phyloP scores from a whole-genome alignment of 2,113 vertebrate genomes.

The Nanger granti region DNA sequence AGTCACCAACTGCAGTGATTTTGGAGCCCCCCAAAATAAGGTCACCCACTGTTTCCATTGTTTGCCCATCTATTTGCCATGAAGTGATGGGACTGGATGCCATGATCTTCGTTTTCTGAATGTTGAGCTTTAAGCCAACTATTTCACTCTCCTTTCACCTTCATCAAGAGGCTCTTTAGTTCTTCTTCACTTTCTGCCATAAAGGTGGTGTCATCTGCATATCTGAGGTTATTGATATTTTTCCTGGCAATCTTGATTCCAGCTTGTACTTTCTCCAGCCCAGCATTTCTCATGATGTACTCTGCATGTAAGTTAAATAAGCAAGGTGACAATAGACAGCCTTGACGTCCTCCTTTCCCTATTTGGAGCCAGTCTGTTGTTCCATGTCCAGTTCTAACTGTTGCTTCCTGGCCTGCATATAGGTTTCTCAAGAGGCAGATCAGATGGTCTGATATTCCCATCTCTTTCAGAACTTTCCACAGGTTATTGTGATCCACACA shows the following conservation, averaged over 20 bases:
- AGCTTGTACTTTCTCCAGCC: background rate
- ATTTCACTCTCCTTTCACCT: background rate
- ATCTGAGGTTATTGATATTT: background rate
- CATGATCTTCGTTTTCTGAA: background rate
- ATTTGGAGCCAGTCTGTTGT: background rate
- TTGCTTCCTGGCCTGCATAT: background rate
- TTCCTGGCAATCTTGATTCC: background rate
- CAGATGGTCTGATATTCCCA: background rate
- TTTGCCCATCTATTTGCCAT: background rate
- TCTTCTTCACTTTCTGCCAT: background rate
- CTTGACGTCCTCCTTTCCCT: background rate
- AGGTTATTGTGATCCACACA: background rate
- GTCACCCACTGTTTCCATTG: background rate
- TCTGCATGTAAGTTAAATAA: background rate
- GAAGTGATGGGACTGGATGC: background rate
- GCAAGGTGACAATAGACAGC: background rate
- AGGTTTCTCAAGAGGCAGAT: background rate
- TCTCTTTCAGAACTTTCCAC: background rate
- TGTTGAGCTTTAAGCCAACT: background rate
- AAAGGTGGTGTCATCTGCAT: background rate
- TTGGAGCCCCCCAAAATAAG: fast-evolving
- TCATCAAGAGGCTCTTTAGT: background rate
- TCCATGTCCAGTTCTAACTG: background rate
- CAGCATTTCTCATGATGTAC: background rate
- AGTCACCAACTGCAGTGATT: background rate